Conservation (phyloP, 1,140 invertebrate species). For the Calephelis nemesis region DNA sequence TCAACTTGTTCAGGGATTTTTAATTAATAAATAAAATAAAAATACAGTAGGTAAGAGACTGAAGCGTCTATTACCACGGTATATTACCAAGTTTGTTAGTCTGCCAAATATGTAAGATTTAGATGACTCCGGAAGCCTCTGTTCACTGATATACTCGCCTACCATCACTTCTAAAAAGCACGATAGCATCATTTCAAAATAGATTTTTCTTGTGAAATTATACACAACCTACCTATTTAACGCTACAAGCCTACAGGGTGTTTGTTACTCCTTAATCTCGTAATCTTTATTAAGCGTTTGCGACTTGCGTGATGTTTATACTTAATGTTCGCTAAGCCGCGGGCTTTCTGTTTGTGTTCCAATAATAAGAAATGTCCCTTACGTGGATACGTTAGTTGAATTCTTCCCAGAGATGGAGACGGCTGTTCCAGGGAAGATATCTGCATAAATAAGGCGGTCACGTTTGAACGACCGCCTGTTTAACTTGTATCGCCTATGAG, state of each 20-base stretch:
- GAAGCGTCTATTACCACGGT: too few species aligned
- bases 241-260: constrained; percentile 20
- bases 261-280: constrained; percentile 37
- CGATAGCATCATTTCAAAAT: too few species aligned
- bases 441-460: constrained; percentile 73
- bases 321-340: constrained; percentile 56
- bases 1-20: too few species aligned
- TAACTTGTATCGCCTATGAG: constrained; percentile 51
- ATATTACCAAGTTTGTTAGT: too few species aligned
- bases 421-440: constrained; percentile 48
- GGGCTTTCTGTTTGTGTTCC: constrained; percentile 48
- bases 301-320: constrained; percentile 38
- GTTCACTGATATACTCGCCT: too few species aligned
- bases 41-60: too few species aligned
- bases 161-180: too few species aligned
- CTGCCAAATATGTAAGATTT: too few species aligned
- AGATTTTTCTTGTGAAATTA: too few species aligned
- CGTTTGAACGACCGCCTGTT: constrained; percentile 54
- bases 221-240: constrained; percentile 7
- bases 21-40: too few species aligned
- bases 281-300: constrained; percentile 57
- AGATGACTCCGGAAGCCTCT: too few species aligned
- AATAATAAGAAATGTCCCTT: constrained; percentile 52
- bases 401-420: constrained; percentile 46
- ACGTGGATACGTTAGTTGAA: constrained; percentile 53